Evolutionary conservation across 2,888 invertebrate genomes (phyloP).

Genomic region (Sinotaia quadrata): DNA sequence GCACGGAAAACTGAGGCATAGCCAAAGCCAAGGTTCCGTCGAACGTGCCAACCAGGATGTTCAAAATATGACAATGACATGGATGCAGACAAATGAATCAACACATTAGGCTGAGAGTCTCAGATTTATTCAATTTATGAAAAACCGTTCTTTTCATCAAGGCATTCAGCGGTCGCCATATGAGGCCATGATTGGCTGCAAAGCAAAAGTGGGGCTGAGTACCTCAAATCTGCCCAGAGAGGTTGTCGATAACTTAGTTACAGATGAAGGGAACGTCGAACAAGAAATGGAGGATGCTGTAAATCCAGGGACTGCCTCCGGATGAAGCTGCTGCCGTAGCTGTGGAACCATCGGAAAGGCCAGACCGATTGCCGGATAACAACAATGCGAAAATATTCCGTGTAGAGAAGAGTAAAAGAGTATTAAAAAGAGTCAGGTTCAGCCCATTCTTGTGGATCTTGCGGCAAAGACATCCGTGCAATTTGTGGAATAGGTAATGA

Average conservation of each 20-base stretch:
- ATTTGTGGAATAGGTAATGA: background rate
- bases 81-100: conserved; percentile 1
- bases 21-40: background rate
- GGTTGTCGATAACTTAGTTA: background rate
- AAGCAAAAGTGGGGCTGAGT: background rate
- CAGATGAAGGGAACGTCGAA: background rate
- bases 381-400: background rate
- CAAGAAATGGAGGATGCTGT: background rate
- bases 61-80: background rate
- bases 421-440: background rate
- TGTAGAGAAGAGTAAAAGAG: too few species aligned
- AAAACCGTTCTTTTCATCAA: too few species aligned
- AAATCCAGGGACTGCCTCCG: background rate
- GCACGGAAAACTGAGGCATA: background rate
- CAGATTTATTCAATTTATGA: background rate
- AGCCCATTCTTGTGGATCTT: background rate
- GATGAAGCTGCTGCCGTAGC: background rate
- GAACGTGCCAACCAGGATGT: background rate
- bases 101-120: background rate
- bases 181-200: background rate
- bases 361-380: background rate
- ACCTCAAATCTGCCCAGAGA: background rate
- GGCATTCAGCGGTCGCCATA: background rate
- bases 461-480: background rate
- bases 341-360: background rate